phyloP scores from a whole-genome alignment of 2,888 invertebrate species.

The Rhamnusium bicolor region DNA sequence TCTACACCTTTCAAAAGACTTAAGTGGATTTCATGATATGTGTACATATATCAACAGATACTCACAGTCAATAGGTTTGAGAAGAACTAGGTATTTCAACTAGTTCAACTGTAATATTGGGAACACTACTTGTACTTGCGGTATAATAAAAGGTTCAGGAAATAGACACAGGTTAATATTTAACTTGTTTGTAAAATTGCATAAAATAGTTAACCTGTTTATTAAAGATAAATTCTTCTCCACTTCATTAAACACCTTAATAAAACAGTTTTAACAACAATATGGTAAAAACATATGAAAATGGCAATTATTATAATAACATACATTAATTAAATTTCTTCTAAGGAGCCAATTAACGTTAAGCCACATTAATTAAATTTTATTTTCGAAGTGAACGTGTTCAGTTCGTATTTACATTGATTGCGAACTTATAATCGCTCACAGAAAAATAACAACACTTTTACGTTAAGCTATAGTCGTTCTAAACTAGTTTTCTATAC shows the following conservation, averaged over 20 bases:
- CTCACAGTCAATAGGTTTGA: too few species aligned
- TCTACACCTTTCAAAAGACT: too few species aligned
- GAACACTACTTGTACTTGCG: not conserved
- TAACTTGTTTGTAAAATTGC: not conserved
- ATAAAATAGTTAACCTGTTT: not conserved
- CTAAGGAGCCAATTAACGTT: slow-evolving; percentile 17
- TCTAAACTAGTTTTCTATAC: slow-evolving; percentile 12
- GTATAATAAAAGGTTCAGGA: not conserved
- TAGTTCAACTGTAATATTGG: not conserved
- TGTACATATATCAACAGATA: too few species aligned
- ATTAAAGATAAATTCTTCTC: slow-evolving; percentile 18
- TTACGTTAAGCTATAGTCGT: slow-evolving; percentile 5
- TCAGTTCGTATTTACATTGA: not conserved
- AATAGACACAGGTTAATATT: not conserved
- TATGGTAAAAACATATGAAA: slow-evolving; percentile 8
- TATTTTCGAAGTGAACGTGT: slow-evolving; percentile 1
- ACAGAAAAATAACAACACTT: slow-evolving; percentile 23
- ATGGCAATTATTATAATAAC: slow-evolving; percentile 13
- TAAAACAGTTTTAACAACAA: slow-evolving; percentile 10
- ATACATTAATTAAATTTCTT: slow-evolving; percentile 18
- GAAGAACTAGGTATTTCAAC: too few species aligned
- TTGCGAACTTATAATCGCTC: slow-evolving; percentile 2
- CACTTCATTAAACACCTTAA: slow-evolving; percentile 21
- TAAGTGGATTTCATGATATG: too few species aligned
- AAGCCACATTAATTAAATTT: slow-evolving; percentile 21